phyloP scores from a whole-genome alignment of 2,888 invertebrate genomes.

The Ecdyonurus torrentis region DNA sequence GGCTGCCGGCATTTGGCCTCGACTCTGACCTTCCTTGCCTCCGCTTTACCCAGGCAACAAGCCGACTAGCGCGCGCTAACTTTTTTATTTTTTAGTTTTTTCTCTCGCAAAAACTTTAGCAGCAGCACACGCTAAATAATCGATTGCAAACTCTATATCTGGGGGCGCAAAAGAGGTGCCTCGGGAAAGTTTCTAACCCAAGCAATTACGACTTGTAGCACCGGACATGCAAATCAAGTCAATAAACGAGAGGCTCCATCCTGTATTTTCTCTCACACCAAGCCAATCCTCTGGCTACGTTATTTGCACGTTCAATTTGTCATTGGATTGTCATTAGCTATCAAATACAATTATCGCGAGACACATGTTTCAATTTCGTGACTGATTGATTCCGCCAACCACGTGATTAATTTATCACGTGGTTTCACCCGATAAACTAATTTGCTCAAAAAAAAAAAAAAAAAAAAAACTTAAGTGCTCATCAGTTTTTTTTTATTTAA shows the following conservation, averaged over 20 bases:
- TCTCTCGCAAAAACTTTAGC: neutral
- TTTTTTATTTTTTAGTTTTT: neutral
- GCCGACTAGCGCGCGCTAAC: neutral
- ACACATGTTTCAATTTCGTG: too few relatives aligned
- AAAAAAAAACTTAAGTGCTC: too few relatives aligned
- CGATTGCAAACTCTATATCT: neutral
- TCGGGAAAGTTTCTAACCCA: too few relatives aligned
- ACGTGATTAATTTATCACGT: neutral
- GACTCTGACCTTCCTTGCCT: neutral
- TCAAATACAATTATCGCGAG: too few relatives aligned
- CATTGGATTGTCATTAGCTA: too few relatives aligned
- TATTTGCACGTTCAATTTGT: too few relatives aligned
- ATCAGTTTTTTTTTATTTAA: neutral
- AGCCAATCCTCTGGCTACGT: too few relatives aligned
- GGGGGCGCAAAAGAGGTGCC: neutral
- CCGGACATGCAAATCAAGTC: too few relatives aligned
- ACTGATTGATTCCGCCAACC: neutral
- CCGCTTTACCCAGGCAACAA: neutral
- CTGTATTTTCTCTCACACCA: too few relatives aligned
- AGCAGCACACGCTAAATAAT: neutral
- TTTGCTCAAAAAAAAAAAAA: neutral
- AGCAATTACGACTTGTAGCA: too few relatives aligned
- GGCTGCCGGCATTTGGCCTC: neutral
- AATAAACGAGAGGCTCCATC: too few relatives aligned
- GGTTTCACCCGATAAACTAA: neutral